Evolutionary conservation across 2,113 vertebrate species (phyloP).

Genomic region (Porphyrio hochstetteri): DNA sequence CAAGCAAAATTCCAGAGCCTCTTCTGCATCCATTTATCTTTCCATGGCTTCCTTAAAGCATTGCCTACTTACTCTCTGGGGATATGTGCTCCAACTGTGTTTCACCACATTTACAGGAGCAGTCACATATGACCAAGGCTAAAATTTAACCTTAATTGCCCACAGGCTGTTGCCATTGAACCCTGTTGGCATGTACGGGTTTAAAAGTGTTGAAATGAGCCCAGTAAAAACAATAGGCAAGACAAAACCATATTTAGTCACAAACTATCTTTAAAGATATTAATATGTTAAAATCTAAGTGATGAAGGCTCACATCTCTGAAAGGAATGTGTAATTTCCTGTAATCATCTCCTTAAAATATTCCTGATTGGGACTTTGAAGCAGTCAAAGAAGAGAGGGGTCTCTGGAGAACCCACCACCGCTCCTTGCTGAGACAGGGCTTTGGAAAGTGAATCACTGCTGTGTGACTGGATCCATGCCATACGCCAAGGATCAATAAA

Average conservation of each 20-base stretch:
- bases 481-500: not conserved
- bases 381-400: not conserved
- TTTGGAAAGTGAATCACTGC: constrained; percentile 45
- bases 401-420: not conserved
- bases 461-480: constrained; percentile 20
- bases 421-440: constrained; percentile 34
- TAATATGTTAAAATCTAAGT: not conserved
- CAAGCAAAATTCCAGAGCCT: constrained; percentile 50
- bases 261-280: not conserved
- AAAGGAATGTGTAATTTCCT: constrained; percentile 37
- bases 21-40: constrained; percentile 56
- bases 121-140: constrained; percentile 48
- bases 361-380: constrained; percentile 1
- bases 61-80: constrained; percentile 45
- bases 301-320: not conserved
- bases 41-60: constrained; percentile 58
- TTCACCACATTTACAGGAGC: constrained; percentile 59
- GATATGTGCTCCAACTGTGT: constrained; percentile 53
- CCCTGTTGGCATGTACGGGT: not conserved
- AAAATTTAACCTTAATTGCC: constrained; percentile 42
- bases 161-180: constrained; percentile 15
- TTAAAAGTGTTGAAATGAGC: not conserved
- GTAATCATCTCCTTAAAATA: constrained; percentile 6
- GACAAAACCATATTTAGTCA: not conserved
- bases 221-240: not conserved